Evolutionary conservation across 2,113 vertebrate genomes (phyloP), one percentile per base, ranked within the genome.

Genomic region (Poeciliopsis turrubarensis): DNA sequence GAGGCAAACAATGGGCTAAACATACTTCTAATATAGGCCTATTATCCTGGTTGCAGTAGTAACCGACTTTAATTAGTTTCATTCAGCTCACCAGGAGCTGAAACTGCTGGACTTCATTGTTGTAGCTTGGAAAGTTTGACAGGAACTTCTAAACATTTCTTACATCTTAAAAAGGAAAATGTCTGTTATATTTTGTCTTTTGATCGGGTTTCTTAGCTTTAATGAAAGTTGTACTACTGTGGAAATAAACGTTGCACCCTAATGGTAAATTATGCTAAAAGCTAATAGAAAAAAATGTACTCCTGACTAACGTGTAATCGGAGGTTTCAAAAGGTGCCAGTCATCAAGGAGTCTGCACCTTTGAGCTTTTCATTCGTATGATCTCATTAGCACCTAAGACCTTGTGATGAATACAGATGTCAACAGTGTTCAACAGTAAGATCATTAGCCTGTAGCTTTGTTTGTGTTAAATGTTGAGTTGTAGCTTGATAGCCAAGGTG

Each of bases 401-500:
- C 69, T 27, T 47, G 65, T 73, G 77, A 87, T 71, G 47, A 81
- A 84, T 79, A 47, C 37, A 77, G 30, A 78, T 68, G 61, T 60
- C 73, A 67, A 66, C 30, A 64, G 15, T 27, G 15, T 31, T 41
- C 14, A 11, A 22, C 62, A 65, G 70, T 65, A 79, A 77, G 75
- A 74, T 76, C 71, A 80, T 73, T 72, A 34, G 83, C 63, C 0
- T 51, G 65, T 60, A 63, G 68, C 60, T 68, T 57, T 81, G 62
- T 88, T 85, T 81, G 41, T 76, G 66, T 82, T 72, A 9, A 63
- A 44, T 30, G 83, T 85, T 68, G 14, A 27, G 14, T 73, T 70
- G 64, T 70, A 72, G 31, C 34, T 39, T 30, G n/a, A 1, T 0
- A 85, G 75, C 64, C 29, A 60, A 65, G 32, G 44, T 32, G 65